phyloP scores from a whole-genome alignment of 2,797 vertebrate genomes.

The Heteromormyrus szaboi region DNA sequence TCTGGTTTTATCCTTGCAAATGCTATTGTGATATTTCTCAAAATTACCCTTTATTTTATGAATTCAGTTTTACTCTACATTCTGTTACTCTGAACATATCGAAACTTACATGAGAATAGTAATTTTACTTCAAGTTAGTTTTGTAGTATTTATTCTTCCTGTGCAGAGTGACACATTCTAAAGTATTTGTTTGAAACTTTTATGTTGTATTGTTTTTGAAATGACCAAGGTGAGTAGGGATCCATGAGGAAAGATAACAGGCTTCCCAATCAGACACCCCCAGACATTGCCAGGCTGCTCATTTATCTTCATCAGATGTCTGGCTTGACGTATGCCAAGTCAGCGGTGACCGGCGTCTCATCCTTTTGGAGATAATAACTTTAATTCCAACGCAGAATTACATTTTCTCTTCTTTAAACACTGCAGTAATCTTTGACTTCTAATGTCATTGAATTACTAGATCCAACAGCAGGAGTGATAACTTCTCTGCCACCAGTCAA shows the following conservation, averaged over 20 bases:
- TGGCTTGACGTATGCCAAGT: constrained; percentile 24
- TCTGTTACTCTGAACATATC: neutral
- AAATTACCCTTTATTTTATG: neutral
- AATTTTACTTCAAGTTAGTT: neutral
- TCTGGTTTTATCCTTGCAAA: neutral
- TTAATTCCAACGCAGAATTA: constrained; percentile 64
- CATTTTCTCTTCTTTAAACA: constrained; percentile 68
- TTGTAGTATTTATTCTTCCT: neutral
- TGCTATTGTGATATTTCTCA: neutral
- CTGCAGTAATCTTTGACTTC: constrained; percentile 63
- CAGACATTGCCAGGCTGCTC: constrained; percentile 28
- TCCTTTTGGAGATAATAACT: constrained; percentile 67
- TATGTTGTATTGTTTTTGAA: neutral
- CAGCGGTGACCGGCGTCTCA: constrained; percentile 29
- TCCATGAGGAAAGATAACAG: constrained; percentile 38
- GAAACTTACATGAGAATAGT: neutral
- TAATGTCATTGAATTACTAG: constrained; percentile 61
- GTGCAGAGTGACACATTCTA: neutral
- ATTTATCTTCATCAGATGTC: constrained; percentile 52
- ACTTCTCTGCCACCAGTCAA: constrained; percentile 44
- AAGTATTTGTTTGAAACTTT: neutral
- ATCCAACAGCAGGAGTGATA: constrained; percentile 46
- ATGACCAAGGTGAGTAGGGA: neutral
- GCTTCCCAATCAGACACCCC: constrained; percentile 40
- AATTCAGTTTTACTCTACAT: neutral